These are phyloP conservation scores for Thecophora atra DNA, from an alignment of 2,888 invertebrate genomes.

Conservation along the genomic window DNA sequence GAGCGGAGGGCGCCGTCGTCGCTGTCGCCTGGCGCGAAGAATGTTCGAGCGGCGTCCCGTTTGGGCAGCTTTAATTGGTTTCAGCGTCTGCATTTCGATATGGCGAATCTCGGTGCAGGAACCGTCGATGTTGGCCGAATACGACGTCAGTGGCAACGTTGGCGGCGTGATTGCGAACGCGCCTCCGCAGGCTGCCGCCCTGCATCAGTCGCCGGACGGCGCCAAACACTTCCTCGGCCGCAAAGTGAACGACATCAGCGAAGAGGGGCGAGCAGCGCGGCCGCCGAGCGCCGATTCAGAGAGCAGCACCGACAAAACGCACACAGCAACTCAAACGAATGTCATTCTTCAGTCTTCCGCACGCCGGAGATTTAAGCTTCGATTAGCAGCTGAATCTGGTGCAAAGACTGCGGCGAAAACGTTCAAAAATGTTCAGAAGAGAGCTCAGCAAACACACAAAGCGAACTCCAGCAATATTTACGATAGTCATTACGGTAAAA, in stretches of 20 bases:
- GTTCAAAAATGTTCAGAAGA: background rate
- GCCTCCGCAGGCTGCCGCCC: conserved; percentile 8
- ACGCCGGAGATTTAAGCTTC: background rate
- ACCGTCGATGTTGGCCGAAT: conserved; percentile 51
- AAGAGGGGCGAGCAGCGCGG: conserved; percentile 8
- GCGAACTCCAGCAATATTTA: background rate
- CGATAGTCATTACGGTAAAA: conserved; percentile 10
- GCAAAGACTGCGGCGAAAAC: background rate
- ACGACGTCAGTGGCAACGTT: conserved; percentile 41
- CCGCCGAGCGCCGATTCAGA: conserved; percentile 20
- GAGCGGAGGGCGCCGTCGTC: background rate
- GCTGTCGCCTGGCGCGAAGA: conserved; percentile 43
- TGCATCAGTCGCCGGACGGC: conserved; percentile 30
- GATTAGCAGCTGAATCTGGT: background rate
- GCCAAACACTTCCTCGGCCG: conserved; percentile 43
- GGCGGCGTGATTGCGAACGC: background rate
- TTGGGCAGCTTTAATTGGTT: conserved; percentile 61
- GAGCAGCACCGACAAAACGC: conserved; percentile 15
- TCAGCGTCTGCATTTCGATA: conserved; percentile 63
- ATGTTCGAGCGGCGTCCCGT: conserved; percentile 63
- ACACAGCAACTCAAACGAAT: conserved; percentile 4
- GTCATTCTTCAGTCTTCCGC: background rate
- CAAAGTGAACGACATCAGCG: conserved; percentile 17
- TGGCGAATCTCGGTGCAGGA: conserved; percentile 65
- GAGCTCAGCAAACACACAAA: background rate